Conservation (phyloP, 2,113 vertebrate genomes). For the Podarcis cretensis region DNA sequence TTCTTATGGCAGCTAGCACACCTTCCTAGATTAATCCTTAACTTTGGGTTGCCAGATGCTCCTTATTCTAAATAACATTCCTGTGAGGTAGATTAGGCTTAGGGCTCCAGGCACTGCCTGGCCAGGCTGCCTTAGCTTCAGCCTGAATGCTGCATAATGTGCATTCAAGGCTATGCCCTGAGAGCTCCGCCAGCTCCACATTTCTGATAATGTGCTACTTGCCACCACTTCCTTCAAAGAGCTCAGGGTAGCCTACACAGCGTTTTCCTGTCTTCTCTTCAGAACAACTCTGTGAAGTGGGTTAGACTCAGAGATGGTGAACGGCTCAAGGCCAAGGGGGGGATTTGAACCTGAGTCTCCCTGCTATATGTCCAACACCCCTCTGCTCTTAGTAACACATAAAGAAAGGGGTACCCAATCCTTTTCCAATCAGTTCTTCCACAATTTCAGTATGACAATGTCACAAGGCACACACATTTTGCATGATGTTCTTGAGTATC, state of each 20-base stretch:
- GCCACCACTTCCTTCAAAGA: neutral
- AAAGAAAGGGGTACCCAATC: neutral
- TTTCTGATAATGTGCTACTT: neutral
- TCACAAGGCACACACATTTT: neutral
- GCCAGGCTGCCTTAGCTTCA: no score
- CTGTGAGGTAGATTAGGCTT: neutral
- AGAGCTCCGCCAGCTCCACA: neutral
- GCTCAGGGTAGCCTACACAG: neutral
- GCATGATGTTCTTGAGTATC: neutral
- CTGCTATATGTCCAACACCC: neutral
- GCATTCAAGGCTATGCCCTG: neutral
- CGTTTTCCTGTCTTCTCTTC: neutral
- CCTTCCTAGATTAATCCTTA: neutral
- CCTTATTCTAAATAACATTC: neutral
- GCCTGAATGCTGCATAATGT: no score
- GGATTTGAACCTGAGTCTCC: neutral
- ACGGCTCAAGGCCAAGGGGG: no score
- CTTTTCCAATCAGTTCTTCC: neutral
- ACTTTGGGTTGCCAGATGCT: neutral
- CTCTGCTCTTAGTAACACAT: no score
- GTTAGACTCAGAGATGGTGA: neutral
- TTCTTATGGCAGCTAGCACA: neutral
- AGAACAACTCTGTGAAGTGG: neutral
- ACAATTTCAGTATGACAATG: neutral
- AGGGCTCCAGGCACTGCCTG: neutral